Evolutionary conservation across 2,888 invertebrate genomes (phyloP).

Genomic region (Thymelicus acteon): DNA sequence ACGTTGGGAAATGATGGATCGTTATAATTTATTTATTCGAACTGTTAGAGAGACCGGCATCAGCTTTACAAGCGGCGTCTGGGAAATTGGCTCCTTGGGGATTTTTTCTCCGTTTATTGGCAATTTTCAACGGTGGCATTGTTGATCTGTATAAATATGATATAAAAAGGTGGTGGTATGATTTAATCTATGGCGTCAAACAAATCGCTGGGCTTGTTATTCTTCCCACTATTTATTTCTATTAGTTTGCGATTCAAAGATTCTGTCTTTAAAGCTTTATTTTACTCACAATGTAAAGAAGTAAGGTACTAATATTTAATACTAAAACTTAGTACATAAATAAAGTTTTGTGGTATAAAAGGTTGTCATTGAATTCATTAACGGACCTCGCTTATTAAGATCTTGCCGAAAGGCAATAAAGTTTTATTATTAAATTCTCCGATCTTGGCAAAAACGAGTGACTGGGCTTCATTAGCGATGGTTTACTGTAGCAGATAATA

Average conservation of each 20-base stretch:
- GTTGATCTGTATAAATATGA: constrained; percentile 78
- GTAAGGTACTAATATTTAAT: no score
- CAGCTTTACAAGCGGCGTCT: constrained; percentile 60
- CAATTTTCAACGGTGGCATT: constrained; percentile 66
- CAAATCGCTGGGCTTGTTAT: constrained; percentile 84
- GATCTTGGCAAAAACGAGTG: constrained; percentile 57
- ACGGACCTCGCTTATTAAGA: background rate
- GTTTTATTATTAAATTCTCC: constrained; percentile 45
- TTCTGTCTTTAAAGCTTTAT: no score
- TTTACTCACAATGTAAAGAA: no score
- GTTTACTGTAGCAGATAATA: constrained; percentile 74
- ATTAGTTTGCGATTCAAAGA: no score
- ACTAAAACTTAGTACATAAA: no score
- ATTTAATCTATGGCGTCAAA: constrained; percentile 80
- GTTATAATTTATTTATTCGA: constrained; percentile 66
- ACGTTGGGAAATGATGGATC: constrained; percentile 57
- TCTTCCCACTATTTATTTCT: constrained; percentile 64
- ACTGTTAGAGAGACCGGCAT: constrained; percentile 46
- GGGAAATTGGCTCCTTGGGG: constrained; percentile 79
- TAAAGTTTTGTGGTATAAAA: background rate
- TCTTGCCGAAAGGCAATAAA: constrained; percentile 4
- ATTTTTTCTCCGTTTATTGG: constrained; percentile 78
- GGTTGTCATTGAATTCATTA: background rate
- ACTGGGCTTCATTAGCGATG: constrained; percentile 72
- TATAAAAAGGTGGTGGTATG: constrained; percentile 60